A percentile compares a stretch with the other conserved stretches of the same genome.
Conservation (phyloP, 2,113 vertebrate species). For the Sylvietta virens region DNA sequence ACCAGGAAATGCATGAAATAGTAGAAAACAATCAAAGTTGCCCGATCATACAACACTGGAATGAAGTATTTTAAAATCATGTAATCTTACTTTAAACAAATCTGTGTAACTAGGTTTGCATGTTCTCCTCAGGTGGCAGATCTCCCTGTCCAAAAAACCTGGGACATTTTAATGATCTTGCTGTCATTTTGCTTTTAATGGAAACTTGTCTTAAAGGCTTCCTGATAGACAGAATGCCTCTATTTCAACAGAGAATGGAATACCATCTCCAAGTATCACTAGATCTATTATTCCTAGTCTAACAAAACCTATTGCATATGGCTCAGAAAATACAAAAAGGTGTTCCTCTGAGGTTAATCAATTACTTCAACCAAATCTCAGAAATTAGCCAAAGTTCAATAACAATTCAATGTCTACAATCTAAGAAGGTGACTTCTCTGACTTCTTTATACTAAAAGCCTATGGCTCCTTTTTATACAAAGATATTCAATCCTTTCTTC, state of each 20-base stretch:
- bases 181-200: neutral
- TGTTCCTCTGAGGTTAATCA: neutral
- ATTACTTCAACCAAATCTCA: neutral
- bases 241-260: neutral
- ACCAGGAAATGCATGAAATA: neutral
- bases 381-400: neutral
- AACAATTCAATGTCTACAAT: neutral
- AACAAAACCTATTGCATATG: neutral
- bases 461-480: neutral
- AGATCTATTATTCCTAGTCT: neutral
- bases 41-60: neutral
- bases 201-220: neutral
- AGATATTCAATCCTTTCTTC: neutral
- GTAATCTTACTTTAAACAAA: neutral
- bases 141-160: neutral
- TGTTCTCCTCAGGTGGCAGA: neutral
- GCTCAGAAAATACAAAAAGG: neutral
- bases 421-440: neutral
- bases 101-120: neutral
- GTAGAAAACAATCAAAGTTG: neutral
- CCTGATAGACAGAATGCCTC: neutral
- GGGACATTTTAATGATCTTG: neutral
- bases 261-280: neutral
- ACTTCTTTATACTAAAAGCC: neutral
- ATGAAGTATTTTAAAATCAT: neutral